phyloP scores from a whole-genome alignment of 2,113 vertebrate species.

The Seriola rivoliana region DNA sequence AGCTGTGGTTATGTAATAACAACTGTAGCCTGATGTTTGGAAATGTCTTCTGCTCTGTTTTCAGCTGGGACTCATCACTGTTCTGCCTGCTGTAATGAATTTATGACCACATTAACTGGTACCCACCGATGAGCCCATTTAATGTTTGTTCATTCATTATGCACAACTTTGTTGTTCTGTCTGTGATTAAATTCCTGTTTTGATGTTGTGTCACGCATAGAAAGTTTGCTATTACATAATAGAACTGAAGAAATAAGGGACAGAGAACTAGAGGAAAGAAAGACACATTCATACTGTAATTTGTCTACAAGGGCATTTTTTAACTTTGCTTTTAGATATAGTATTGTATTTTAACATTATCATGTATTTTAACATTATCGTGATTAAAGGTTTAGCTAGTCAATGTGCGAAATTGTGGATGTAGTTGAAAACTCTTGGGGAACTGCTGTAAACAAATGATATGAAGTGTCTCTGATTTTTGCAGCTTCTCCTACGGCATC shows the following conservation, averaged over 20 bases:
- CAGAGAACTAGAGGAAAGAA: background rate
- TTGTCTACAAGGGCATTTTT: no score
- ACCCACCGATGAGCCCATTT: background rate
- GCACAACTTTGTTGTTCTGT: background rate
- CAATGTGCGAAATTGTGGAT: no score
- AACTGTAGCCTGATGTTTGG: no score
- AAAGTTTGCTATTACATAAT: slow-evolving; percentile 1
- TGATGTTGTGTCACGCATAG: background rate
- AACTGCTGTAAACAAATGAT: no score
- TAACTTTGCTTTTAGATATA: no score
- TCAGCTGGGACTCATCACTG: background rate
- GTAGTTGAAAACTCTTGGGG: no score
- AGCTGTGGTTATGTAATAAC: background rate
- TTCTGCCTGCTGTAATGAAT: slow-evolving; percentile 1
- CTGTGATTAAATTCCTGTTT: background rate
- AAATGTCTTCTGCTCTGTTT: slow-evolving; percentile 7
- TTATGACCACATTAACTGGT: slow-evolving; percentile 12
- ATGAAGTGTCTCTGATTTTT: no score
- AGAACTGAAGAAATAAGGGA: background rate
- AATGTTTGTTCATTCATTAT: slow-evolving; percentile 13
- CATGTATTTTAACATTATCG: no score
- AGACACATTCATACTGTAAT: background rate
- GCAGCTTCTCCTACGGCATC: no score
- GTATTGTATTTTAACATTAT: no score
- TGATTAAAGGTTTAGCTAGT: no score